Percentiles rank a stretch among this genome's conserved stretches.
These are phyloP conservation scores for Drosophila imparisetae DNA, from an alignment of 2,888 invertebrate genomes.

Conservation along the genomic window DNA sequence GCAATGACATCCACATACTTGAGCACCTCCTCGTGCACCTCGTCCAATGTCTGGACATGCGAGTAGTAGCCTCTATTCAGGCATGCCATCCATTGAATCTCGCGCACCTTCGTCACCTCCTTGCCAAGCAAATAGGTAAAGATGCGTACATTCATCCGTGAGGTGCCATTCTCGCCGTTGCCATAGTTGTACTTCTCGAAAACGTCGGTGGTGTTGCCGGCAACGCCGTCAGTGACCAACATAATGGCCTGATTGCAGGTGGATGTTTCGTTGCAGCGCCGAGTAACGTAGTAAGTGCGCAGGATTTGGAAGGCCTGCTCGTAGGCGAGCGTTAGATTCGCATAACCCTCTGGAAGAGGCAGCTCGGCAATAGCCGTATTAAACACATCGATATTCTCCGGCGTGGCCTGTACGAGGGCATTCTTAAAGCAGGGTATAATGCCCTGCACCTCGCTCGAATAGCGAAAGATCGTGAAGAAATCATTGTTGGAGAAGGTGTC, in stretches of 20 bases:
- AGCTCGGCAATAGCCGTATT: slow-evolving; percentile 89
- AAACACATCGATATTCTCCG: slow-evolving; percentile 92
- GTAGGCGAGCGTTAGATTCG: slow-evolving; percentile 93
- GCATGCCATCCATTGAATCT: slow-evolving; percentile 98
- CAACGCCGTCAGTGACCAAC: slow-evolving; percentile 97
- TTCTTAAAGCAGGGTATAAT: slow-evolving; percentile 94
- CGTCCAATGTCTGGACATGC: slow-evolving; percentile 97
- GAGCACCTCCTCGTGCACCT: slow-evolving; percentile 97
- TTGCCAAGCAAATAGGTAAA: slow-evolving; percentile 98
- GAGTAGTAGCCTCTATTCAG: slow-evolving; percentile 97
- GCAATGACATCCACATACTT: slow-evolving; percentile 98
- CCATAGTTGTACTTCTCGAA: slow-evolving; percentile 92
- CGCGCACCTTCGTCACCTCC: slow-evolving; percentile 95
- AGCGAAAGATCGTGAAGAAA: slow-evolving; percentile 96
- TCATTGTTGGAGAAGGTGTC: slow-evolving; percentile 99
- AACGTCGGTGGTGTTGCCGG: slow-evolving; percentile 93
- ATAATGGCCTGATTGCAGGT: slow-evolving; percentile 98
- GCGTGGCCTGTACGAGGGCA: slow-evolving; percentile 94
- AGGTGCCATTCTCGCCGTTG: slow-evolving; percentile 87
- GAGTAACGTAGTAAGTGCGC: slow-evolving; percentile 86
- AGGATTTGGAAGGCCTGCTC: slow-evolving; percentile 93
- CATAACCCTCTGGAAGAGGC: slow-evolving; percentile 89
- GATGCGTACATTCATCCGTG: slow-evolving; percentile 92
- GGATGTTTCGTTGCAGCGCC: slow-evolving; percentile 86
- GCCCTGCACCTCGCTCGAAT: slow-evolving; percentile 89